These are phyloP conservation scores for Chauna torquata DNA, from an alignment of 2,113 vertebrate genomes.

Conservation along the genomic window DNA sequence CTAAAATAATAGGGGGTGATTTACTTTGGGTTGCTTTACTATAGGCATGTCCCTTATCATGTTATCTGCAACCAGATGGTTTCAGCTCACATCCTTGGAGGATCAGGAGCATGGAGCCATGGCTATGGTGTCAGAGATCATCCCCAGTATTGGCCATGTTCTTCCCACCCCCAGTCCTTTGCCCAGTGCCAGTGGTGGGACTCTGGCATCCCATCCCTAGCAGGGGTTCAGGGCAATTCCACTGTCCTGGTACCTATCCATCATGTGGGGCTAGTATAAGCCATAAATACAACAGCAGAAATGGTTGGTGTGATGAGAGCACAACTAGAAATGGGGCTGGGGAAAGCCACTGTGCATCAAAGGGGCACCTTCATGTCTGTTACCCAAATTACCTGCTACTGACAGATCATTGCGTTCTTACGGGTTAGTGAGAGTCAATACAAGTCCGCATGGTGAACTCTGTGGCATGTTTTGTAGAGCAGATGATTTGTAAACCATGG, in stretches of 20 bases:
- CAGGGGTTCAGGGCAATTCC: rapidly evolving
- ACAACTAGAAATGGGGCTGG: not conserved
- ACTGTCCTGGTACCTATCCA: not conserved
- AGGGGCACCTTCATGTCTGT: not conserved
- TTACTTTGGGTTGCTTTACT: not conserved
- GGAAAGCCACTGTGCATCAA: not conserved
- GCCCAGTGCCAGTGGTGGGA: not conserved
- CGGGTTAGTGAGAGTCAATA: rapidly evolving
- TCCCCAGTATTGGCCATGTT: not conserved
- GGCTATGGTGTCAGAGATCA: not conserved
- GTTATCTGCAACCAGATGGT: no score
- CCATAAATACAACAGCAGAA: not conserved
- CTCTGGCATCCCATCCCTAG: not conserved
- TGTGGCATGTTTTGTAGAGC: not conserved
- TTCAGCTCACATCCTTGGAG: not conserved
- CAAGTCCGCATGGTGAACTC: not conserved
- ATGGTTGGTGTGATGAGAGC: not conserved
- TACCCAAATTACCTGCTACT: not conserved
- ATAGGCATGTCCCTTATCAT: rapidly evolving
- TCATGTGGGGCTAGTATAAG: not conserved
- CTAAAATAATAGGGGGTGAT: not conserved
- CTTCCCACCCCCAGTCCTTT: not conserved
- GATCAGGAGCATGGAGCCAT: not conserved
- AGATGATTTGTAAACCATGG: not conserved
- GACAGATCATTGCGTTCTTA: rapidly evolving